Evolutionary conservation across 1,140 invertebrate species (phyloP).

Genomic region (Asbolus verrucosus): DNA sequence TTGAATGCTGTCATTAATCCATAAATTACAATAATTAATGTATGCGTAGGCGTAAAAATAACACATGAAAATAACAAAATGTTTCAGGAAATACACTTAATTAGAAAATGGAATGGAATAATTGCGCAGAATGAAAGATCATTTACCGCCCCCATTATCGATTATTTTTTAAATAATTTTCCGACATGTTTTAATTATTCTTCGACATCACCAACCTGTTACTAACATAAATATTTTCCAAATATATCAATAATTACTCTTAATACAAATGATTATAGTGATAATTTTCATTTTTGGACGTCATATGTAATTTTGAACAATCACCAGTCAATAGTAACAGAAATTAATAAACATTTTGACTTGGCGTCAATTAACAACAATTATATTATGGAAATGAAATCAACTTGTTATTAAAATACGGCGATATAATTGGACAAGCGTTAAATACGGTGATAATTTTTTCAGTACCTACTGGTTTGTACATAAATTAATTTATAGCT

Average conservation of each 20-base stretch:
- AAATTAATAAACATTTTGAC: conserved; percentile 21
- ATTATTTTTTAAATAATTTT: conserved; percentile 27
- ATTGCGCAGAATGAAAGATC: conserved; percentile 9
- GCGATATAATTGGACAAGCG: conserved; percentile 26
- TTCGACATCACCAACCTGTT: background rate
- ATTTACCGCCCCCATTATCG: conserved; percentile 14
- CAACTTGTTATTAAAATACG: conserved; percentile 26
- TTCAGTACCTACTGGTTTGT: conserved; percentile 10
- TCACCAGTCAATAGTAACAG: conserved; percentile 19
- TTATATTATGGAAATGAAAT: conserved; percentile 31
- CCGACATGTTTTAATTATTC: conserved; percentile 10
- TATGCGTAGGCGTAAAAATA: background rate
- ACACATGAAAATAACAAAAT: background rate
- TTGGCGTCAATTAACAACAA: conserved; percentile 36
- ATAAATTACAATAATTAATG: background rate
- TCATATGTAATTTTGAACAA: conserved; percentile 13
- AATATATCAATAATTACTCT: too few species aligned
- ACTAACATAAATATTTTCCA: background rate
- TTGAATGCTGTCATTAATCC: background rate
- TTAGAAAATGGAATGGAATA: conserved; percentile 33
- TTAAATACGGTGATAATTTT: conserved; percentile 29
- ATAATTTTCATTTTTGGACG: conserved; percentile 24
- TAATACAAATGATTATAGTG: background rate
- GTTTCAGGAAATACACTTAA: conserved; percentile 21
- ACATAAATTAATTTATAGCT: conserved; percentile 1